Evolutionary conservation across 2,797 vertebrate genomes (phyloP).

Genomic region (Adrianichthys oophorus): DNA sequence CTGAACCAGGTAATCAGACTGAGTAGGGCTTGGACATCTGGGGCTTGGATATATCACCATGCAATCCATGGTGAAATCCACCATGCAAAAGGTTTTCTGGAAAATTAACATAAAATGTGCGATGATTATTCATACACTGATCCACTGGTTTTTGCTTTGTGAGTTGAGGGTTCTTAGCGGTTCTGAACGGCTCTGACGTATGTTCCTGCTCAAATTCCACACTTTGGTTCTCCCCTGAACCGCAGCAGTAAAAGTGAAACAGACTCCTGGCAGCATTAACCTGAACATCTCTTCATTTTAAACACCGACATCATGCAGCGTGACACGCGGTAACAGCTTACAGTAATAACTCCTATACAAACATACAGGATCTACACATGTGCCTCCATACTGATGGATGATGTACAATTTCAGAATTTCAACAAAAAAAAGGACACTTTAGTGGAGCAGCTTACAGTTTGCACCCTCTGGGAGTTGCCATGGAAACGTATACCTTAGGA

Average conservation of each 20-base stretch:
- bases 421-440: slow-evolving; percentile 54
- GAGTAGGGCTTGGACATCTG: too few relatives aligned
- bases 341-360: slow-evolving; percentile 68
- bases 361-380: slow-evolving; percentile 63
- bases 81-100: too few relatives aligned
- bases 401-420: slow-evolving; percentile 51
- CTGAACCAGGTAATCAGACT: too few relatives aligned
- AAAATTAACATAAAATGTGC: too few relatives aligned
- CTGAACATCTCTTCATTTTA: slow-evolving; percentile 54
- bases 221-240: too few relatives aligned
- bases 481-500: slow-evolving; percentile 7
- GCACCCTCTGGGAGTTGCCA: slow-evolving; percentile 17
- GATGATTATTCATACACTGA: too few relatives aligned
- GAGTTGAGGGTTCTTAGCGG: too few relatives aligned
- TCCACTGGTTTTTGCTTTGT: too few relatives aligned
- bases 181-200: too few relatives aligned
- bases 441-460: slow-evolving; percentile 36
- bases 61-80: too few relatives aligned
- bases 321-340: slow-evolving; percentile 58
- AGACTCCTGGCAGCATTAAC: slow-evolving; percentile 35
- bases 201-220: too few relatives aligned
- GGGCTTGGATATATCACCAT: too few relatives aligned
- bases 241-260: slow-evolving; percentile 5
- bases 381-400: slow-evolving; percentile 48
- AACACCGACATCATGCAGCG: slow-evolving; percentile 70